phyloP scores from a whole-genome alignment of 2,113 vertebrate genomes.

The Acrocephalus kingi region DNA sequence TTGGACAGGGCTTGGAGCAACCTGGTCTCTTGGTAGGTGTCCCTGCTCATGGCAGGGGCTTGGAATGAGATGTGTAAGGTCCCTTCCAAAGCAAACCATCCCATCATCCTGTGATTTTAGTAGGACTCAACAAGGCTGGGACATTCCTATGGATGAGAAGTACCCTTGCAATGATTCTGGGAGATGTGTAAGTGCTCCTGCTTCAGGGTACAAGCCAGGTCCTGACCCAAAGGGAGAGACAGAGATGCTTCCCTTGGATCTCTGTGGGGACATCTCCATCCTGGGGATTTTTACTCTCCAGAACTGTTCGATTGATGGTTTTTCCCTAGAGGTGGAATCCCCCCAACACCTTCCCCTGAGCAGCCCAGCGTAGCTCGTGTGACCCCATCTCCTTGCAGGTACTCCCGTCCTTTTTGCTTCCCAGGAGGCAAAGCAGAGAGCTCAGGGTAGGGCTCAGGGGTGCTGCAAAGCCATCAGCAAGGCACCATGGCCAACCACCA shows the following conservation, averaged over 20 bases:
- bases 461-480: neutral
- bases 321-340: neutral
- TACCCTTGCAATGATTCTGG: accelerated
- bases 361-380: accelerated
- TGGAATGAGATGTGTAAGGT: neutral
- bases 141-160: accelerated
- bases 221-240: neutral
- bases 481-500: neutral
- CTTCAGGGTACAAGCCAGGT: neutral
- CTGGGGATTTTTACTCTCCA: neutral
- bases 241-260: neutral
- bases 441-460: neutral
- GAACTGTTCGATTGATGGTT: neutral
- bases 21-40: neutral
- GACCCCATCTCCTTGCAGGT: neutral
- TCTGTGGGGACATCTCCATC: neutral
- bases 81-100: neutral
- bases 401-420: neutral
- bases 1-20: neutral
- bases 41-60: neutral
- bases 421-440: neutral
- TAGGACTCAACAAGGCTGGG: neutral
- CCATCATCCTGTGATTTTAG: neutral
- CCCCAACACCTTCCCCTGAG: neutral
- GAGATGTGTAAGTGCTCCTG: neutral